These are phyloP conservation scores for Telmatochromis bifrenatus DNA, from an alignment of 2,113 vertebrate species.

Conservation along the genomic window DNA sequence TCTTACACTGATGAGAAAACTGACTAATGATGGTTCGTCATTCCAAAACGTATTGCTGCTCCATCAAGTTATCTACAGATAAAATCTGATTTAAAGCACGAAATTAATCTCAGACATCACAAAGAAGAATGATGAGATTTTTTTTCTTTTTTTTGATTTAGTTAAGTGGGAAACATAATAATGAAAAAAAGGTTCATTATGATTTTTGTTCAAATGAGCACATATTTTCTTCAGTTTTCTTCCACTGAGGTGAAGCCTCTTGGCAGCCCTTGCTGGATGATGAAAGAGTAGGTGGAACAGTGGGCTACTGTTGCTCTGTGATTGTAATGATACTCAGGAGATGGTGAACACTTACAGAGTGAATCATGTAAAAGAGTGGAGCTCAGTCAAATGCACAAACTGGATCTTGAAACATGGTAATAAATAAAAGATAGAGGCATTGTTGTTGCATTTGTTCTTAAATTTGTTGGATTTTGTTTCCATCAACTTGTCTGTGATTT, in stretches of 20 bases:
- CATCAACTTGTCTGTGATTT: background rate
- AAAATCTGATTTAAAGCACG: background rate
- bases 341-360: background rate
- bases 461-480: background rate
- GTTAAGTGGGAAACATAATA: background rate
- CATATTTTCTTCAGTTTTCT: background rate
- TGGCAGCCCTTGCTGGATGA: background rate
- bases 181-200: background rate
- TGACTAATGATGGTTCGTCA: background rate
- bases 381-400: background rate
- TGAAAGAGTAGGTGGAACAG: background rate
- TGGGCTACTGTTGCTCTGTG: background rate
- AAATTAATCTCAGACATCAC: background rate
- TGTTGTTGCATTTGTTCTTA: background rate
- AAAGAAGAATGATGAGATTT: background rate
- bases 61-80: background rate
- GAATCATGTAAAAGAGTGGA: background rate
- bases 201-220: background rate
- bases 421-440: background rate
- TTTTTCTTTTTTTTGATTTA: background rate
- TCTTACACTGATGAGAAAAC: background rate
- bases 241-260: background rate
- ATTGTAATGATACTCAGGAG: background rate
- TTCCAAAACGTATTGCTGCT: background rate
- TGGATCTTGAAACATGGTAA: background rate